These are phyloP conservation scores for Cacoxenus indagator DNA, from an alignment of 2,888 invertebrate genomes.

Conservation along the genomic window DNA sequence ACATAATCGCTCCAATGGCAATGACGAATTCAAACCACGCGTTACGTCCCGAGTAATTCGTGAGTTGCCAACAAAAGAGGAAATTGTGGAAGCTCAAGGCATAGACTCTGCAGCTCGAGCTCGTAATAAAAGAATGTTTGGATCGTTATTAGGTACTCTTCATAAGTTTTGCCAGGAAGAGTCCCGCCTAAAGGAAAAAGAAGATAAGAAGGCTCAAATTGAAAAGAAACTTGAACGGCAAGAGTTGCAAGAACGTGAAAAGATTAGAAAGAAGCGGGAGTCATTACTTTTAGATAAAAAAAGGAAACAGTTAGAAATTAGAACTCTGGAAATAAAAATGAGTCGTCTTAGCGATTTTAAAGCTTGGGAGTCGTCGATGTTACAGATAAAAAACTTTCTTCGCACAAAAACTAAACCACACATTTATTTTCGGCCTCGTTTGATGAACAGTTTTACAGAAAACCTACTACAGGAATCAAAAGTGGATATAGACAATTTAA, in stretches of 20 bases:
- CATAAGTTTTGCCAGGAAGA: constrained; percentile 97
- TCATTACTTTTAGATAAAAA: constrained; percentile 88
- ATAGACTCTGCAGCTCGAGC: constrained; percentile 85
- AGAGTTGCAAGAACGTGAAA: constrained; percentile 87
- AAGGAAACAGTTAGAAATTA: constrained; percentile 89
- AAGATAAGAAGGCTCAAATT: constrained; percentile 83
- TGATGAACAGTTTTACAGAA: constrained; percentile 79
- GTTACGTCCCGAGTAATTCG: constrained; percentile 86
- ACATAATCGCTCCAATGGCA: constrained; percentile 41
- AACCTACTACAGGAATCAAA: constrained; percentile 78
- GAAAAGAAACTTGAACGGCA: constrained; percentile 95
- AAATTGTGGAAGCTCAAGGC: constrained; percentile 85
- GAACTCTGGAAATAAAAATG: constrained; percentile 91
- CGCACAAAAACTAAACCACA: constrained; percentile 88
- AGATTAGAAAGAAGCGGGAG: constrained; percentile 85
- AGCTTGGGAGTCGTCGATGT: constrained; percentile 86
- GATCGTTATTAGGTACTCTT: constrained; percentile 92
- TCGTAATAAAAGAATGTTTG: constrained; percentile 95
- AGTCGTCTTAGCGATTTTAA: constrained; percentile 89
- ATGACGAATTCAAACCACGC: constrained; percentile 72
- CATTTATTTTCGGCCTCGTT: constrained; percentile 89
- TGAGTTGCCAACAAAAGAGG: constrained; percentile 88
- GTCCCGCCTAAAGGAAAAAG: constrained; percentile 88
- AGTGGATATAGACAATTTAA: constrained; percentile 76
- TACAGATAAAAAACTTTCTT: constrained; percentile 84